Conservation (phyloP, 2,888 invertebrate genomes). For the Keiferia lycopersicella region DNA sequence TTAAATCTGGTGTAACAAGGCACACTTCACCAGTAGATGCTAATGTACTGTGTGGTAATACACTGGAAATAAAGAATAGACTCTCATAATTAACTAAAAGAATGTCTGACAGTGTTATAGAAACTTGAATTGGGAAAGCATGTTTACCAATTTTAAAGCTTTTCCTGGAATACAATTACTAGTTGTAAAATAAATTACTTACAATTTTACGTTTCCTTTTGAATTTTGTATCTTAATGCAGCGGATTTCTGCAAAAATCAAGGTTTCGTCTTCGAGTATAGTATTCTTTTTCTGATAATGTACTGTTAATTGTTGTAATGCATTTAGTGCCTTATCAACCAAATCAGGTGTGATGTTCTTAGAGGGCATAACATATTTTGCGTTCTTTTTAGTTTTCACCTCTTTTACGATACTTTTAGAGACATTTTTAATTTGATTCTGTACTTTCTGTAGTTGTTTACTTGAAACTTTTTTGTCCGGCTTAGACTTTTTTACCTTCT, state of each 20-base stretch:
- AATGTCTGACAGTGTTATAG: too few species aligned
- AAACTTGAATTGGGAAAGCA: too few species aligned
- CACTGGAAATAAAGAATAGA: conserved; percentile 43
- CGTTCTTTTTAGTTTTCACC: conserved; percentile 42
- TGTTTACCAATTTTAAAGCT: too few species aligned
- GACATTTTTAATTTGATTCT: conserved; percentile 24
- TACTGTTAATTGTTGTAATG: conserved; percentile 54
- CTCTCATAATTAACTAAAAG: not conserved
- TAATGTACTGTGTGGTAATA: conserved; percentile 82
- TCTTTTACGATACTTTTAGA: conserved; percentile 25
- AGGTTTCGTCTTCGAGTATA: conserved; percentile 81
- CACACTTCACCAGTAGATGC: conserved; percentile 86
- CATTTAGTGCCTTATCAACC: conserved; percentile 55
- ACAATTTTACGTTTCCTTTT: conserved; percentile 83
- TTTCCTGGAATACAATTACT: too few species aligned
- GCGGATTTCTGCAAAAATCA: conserved; percentile 82
- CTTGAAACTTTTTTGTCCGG: conserved; percentile 26
- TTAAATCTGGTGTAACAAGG: conserved; percentile 88
- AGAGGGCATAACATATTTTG: conserved; percentile 61
- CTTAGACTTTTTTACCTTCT: conserved; percentile 33
- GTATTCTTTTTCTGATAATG: conserved; percentile 61
- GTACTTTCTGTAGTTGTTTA: conserved; percentile 22
- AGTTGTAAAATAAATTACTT: too few species aligned
- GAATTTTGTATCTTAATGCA: conserved; percentile 85
- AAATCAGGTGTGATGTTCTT: conserved; percentile 55